These are phyloP conservation scores for Drosophila maculinotata DNA, from an alignment of 2,888 invertebrate genomes.

Conservation along the genomic window DNA sequence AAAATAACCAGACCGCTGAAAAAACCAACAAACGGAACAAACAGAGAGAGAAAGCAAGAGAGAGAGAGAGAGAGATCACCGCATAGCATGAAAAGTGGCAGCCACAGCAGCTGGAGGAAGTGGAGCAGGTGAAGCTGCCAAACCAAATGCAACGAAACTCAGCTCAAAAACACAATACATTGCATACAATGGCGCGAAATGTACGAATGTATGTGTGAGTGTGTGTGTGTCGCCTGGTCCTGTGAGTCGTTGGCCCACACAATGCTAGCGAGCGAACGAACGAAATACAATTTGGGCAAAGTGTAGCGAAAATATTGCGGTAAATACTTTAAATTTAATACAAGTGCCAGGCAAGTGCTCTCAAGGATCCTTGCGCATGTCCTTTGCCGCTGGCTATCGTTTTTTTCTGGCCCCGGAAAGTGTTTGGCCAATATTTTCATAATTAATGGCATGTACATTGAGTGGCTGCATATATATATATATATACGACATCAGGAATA, in stretches of 20 bases:
- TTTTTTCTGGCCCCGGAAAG: conserved; percentile 51
- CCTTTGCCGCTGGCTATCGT: conserved; percentile 17
- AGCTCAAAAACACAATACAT: conserved; percentile 60
- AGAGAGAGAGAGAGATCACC: neutral
- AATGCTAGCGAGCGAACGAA: conserved; percentile 11
- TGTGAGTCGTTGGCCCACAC: conserved; percentile 36
- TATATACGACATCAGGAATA: conserved; percentile 30
- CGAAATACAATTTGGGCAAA: conserved; percentile 67
- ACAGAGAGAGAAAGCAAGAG: neutral
- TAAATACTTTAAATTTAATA: conserved; percentile 77
- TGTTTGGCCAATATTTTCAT: conserved; percentile 79
- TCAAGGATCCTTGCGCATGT: conserved; percentile 41
- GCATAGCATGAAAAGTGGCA: conserved; percentile 35
- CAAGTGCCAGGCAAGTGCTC: conserved; percentile 53
- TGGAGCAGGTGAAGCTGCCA: conserved; percentile 32
- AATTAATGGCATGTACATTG: conserved; percentile 70
- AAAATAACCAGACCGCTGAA: conserved; percentile 1
- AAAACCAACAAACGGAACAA: conserved; percentile 16
- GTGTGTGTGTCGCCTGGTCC: conserved; percentile 36
- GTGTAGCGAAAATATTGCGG: conserved; percentile 76
- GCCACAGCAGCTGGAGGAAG: conserved; percentile 27
- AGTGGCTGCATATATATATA: conserved; percentile 26
- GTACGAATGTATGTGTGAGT: conserved; percentile 4
- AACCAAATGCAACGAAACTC: conserved; percentile 41
- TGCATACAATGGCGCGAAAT: conserved; percentile 35